Conservation (phyloP, 2,888 invertebrate species). For the Spodoptera picta region DNA sequence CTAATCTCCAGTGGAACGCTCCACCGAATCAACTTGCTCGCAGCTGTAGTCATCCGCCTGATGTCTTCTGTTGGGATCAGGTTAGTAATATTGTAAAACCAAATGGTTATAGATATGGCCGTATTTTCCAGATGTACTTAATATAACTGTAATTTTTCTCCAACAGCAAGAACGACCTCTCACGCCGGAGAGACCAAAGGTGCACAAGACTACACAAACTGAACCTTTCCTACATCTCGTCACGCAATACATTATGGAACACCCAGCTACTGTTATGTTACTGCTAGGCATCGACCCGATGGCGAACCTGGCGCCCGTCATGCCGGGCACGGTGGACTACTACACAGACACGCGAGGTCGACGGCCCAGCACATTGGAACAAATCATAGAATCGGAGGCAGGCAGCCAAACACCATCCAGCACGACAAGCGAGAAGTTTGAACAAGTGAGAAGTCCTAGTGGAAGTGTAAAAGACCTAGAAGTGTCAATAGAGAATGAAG, state of each 20-base stretch:
- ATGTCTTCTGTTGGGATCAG: slow-evolving; percentile 94
- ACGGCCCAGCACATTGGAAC: slow-evolving; percentile 80
- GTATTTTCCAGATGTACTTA: background rate
- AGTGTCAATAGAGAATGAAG: slow-evolving; percentile 67
- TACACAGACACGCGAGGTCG: slow-evolving; percentile 76
- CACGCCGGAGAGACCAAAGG: slow-evolving; percentile 80
- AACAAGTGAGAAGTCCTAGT: slow-evolving; percentile 71
- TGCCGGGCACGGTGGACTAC: slow-evolving; percentile 84
- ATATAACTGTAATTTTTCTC: slow-evolving; percentile 5
- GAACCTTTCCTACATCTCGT: slow-evolving; percentile 89
- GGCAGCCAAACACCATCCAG: slow-evolving; percentile 84
- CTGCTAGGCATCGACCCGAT: slow-evolving; percentile 92
- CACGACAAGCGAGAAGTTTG: slow-evolving; percentile 77
- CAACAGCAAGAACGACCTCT: slow-evolving; percentile 79
- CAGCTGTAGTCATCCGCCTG: slow-evolving; percentile 95
- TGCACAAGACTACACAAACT: slow-evolving; percentile 89
- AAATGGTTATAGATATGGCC: too few species aligned
- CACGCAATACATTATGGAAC: slow-evolving; percentile 91
- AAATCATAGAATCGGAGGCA: slow-evolving; percentile 82
- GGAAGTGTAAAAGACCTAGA: slow-evolving; percentile 76
- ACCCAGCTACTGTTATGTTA: slow-evolving; percentile 92
- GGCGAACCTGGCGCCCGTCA: slow-evolving; percentile 77
- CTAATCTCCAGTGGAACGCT: slow-evolving; percentile 91
- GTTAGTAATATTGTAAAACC: slow-evolving; percentile 55
- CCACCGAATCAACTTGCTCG: slow-evolving; percentile 90